These are phyloP conservation scores for Trochalopteron elliotii DNA, from an alignment of 2,113 vertebrate species.

Conservation along the genomic window DNA sequence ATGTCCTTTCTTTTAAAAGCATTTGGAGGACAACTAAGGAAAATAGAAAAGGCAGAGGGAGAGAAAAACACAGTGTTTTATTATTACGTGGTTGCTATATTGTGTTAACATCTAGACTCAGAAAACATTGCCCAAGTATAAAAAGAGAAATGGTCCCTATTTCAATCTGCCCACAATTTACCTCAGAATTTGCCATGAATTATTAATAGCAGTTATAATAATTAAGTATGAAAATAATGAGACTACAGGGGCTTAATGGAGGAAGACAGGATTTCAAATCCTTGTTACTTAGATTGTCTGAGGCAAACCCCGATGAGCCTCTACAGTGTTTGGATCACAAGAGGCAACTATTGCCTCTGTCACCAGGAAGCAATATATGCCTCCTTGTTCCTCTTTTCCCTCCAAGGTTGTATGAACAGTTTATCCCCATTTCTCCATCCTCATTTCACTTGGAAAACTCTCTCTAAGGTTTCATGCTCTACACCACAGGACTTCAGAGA, in stretches of 20 bases:
- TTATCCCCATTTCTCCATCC: not conserved
- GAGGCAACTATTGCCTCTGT: not conserved
- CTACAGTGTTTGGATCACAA: not conserved
- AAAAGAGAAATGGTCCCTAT: not conserved
- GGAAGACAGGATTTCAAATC: not conserved
- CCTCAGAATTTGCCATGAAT: not conserved
- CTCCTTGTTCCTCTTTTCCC: not conserved
- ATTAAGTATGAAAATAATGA: not conserved
- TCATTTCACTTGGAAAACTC: not conserved
- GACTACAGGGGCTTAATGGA: not conserved
- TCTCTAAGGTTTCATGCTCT: not conserved
- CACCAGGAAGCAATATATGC: not conserved
- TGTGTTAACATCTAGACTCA: not conserved
- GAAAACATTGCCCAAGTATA: not conserved
- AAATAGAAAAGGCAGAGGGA: not conserved
- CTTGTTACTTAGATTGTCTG: not conserved
- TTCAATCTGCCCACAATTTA: not conserved
- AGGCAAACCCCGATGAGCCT: not conserved
- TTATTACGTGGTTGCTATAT: rapidly evolving
- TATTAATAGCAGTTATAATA: not conserved
- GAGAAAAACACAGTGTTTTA: not conserved
- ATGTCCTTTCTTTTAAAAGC: not conserved
- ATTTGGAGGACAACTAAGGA: not conserved
- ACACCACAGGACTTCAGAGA: not conserved
- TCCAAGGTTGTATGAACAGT: not conserved